Base-by-base conservation (phyloP, 2,113 vertebrate genomes). In the Aplodontia rufa region DNA sequence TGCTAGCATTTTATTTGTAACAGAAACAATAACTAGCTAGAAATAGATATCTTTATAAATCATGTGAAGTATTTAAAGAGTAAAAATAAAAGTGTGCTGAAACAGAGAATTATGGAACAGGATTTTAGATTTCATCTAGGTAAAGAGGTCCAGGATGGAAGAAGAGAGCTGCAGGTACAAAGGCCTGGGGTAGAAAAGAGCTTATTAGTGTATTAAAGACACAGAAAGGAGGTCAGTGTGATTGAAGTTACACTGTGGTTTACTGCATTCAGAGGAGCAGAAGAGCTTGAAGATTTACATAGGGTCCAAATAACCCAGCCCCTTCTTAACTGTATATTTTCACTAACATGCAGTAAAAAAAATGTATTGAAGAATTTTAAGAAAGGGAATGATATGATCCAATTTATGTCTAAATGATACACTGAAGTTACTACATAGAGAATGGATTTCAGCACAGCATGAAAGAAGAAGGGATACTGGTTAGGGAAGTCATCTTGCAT, bases 1-100 rank as follows among this genome's bases (percentile, higher is more conserved):
- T 37, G 8, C 32, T 84, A 82, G 37, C 17, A 40, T 35, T 96
- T 92, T 86, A 47, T 71, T 95, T 89, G 32, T n/a, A 91, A 71
- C 9, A 74, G 0, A 58, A 75, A 17, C 12, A 75, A 81, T 81
- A 78, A 91, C 22, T 74, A 71, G 37, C 37, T n/a, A 75, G 19
- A 90, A 55, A 90, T 81, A 42, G 20, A 51, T 8, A 24, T 30
- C 74, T 4, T 71, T 90, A 81, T 49, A 85, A 78, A 55, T 26
- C 40, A 22, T n/a, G 12, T 47, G 47, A 87, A 93, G 12, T n/a
- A 2, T 26, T 83, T 69, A 30, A 45, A 74, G 42, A 93, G 17
- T 71, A 45, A 80, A 58, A 90, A 49, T n/a, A n/a, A n/a, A 83
- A 80, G 16, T 83, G 7, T 87, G 13, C 3, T 92, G 64, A 83